These are phyloP conservation scores for Columbina picui DNA, from an alignment of 2,113 vertebrate species.

Conservation along the genomic window DNA sequence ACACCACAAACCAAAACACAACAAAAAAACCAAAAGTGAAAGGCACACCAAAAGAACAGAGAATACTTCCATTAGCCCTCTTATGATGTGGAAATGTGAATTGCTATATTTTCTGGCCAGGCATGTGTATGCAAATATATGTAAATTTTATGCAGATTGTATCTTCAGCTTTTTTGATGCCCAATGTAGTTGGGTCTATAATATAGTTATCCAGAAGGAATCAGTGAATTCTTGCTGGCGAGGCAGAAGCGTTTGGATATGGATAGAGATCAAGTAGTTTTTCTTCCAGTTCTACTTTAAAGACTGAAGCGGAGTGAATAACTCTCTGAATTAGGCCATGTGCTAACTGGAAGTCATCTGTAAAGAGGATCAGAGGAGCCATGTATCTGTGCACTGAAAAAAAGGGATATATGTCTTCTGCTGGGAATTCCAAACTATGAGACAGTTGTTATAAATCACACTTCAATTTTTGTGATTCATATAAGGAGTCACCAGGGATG, in stretches of 20 bases:
- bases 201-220: constrained; percentile 62
- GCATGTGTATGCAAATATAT: constrained; percentile 60
- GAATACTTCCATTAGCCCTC: constrained; percentile 15
- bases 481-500: background rate
- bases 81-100: constrained; percentile 59
- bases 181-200: constrained; percentile 45
- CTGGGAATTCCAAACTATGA: constrained; percentile 14
- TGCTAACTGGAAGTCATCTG: constrained; percentile 32
- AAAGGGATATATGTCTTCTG: background rate
- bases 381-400: constrained; percentile 3
- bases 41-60: background rate
- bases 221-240: constrained; percentile 62
- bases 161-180: constrained; percentile 71
- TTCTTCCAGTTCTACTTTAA: constrained; percentile 47
- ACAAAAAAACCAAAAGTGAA: background rate
- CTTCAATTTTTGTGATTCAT: background rate
- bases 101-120: constrained; percentile 33
- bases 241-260: constrained; percentile 43
- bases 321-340: constrained; percentile 34
- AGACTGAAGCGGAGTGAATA: constrained; percentile 11
- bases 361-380: constrained; percentile 32
- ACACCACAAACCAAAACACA: background rate
- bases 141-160: constrained; percentile 70
- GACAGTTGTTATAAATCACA: background rate
- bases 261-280: constrained; percentile 48